Evolutionary conservation across 2,888 invertebrate genomes (phyloP).

Genomic region (Schizotus pectinicornis): DNA sequence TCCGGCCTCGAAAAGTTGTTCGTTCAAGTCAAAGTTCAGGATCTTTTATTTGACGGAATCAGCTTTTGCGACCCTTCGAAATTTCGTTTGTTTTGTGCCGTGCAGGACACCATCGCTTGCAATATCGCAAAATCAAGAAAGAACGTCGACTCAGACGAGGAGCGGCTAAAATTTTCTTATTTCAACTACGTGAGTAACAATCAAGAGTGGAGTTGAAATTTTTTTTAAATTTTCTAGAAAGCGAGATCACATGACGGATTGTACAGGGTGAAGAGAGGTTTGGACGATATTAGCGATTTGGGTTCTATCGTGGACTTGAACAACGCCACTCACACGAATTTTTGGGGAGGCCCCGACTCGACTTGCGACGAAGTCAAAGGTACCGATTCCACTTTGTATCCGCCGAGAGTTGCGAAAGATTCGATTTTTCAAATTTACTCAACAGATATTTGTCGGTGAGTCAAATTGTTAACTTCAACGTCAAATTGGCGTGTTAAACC

Average conservation of each 20-base stretch:
- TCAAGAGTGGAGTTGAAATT: not conserved
- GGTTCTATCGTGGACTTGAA: slow-evolving; percentile 61
- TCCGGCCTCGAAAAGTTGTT: not conserved
- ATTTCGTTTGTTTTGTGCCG: not conserved
- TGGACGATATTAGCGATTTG: slow-evolving; percentile 53
- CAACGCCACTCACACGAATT: slow-evolving; percentile 50
- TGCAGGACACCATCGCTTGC: not conserved
- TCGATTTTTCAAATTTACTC: slow-evolving; percentile 62
- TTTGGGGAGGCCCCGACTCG: slow-evolving; percentile 55
- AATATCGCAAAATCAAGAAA: not conserved
- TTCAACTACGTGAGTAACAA: slow-evolving; percentile 22
- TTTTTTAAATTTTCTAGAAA: slow-evolving; percentile 51
- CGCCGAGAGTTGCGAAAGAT: slow-evolving; percentile 64
- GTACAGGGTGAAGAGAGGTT: slow-evolving; percentile 61
- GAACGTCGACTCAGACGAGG: slow-evolving; percentile 1
- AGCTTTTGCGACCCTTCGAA: not conserved
- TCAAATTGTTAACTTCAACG: slow-evolving; percentile 17
- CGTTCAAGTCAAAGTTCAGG: not conserved
- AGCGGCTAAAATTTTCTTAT: slow-evolving; percentile 17
- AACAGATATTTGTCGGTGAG: slow-evolving; percentile 70
- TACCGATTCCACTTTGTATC: slow-evolving; percentile 64
- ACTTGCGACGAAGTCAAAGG: slow-evolving; percentile 62
- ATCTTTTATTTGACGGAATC: not conserved
- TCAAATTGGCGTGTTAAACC: not conserved
- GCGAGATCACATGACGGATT: slow-evolving; percentile 62